Conservation (phyloP, 1,140 invertebrate species). For the Dendrolimus punctatus region DNA sequence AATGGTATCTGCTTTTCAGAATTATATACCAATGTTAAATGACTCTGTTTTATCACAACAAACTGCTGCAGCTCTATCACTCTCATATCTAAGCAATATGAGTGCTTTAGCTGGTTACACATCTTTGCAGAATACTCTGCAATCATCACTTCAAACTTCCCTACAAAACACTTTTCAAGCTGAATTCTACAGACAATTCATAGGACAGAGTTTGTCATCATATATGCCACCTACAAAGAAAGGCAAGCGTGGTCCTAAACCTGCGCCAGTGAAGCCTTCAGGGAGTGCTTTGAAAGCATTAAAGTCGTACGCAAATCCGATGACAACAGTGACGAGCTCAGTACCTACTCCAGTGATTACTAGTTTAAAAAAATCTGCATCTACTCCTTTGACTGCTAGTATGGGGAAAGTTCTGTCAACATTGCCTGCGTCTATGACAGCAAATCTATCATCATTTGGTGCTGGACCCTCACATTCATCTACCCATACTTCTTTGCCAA, state of each 20-base stretch:
- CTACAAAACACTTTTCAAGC: constrained; percentile 56
- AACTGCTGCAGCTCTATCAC: constrained; percentile 43
- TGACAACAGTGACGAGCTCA: constrained; percentile 16
- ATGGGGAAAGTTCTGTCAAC: constrained; percentile 52
- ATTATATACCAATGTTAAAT: constrained; percentile 45
- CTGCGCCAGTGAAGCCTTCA: constrained; percentile 8
- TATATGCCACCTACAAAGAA: constrained; percentile 44
- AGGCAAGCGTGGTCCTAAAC: constrained; percentile 51
- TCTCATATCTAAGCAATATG: constrained; percentile 51
- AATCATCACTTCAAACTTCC: constrained; percentile 36
- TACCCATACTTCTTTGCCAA: constrained; percentile 25
- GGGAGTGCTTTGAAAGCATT: constrained; percentile 19
- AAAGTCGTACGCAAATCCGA: constrained; percentile 20
- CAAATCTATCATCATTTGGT: constrained; percentile 35
- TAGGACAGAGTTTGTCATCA: constrained; percentile 36
- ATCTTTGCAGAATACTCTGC: constrained; percentile 36
- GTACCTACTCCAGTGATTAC: constrained; percentile 29
- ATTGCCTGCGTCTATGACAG: constrained; percentile 46
- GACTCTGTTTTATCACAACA: constrained; percentile 48
- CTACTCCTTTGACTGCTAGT: constrained; percentile 32
- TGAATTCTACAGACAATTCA: constrained; percentile 53
- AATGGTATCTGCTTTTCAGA: constrained; percentile 50
- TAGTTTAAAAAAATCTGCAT: constrained; percentile 33
- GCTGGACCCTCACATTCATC: constrained; percentile 13
- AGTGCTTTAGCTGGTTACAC: constrained; percentile 43